Evolutionary conservation across 2,888 invertebrate species (phyloP).

Genomic region (Caprella mutica): DNA sequence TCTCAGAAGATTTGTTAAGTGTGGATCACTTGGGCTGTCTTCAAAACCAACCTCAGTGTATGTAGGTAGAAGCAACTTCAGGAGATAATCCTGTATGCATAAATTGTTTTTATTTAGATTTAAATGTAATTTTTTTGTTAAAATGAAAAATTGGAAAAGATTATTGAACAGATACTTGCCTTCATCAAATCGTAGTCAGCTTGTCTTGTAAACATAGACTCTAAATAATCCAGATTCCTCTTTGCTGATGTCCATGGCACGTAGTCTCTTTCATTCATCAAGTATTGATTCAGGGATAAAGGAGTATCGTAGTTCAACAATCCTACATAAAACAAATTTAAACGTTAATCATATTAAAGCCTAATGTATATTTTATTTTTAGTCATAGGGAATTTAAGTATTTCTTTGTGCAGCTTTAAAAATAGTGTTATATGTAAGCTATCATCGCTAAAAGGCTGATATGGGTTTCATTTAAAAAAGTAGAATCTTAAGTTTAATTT

Average conservation of each 20-base stretch:
- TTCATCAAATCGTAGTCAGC: conserved; percentile 55
- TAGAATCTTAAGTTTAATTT: no score
- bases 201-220: conserved; percentile 66
- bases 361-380: no score
- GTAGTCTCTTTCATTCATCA: conserved; percentile 64
- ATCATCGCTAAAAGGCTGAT: no score
- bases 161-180: conserved; percentile 45
- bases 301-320: conserved; percentile 57
- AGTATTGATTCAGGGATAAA: conserved; percentile 65
- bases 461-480: no score
- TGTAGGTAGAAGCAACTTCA: conserved; percentile 53
- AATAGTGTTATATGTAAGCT: no score
- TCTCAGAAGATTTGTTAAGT: conserved; percentile 58
- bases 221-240: conserved; percentile 60
- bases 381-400: no score
- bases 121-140: no score
- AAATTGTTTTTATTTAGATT: no score
- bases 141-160: no score
- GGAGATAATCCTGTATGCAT: conserved; percentile 57
- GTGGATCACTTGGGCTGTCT: conserved; percentile 51
- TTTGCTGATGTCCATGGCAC: conserved; percentile 79
- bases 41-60: conserved; percentile 60
- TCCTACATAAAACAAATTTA: no score
- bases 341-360: no score
- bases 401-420: no score